Percentiles rank a stretch among this genome's conserved stretches.
Evolutionary conservation across 2,113 vertebrate species (phyloP).

Genomic region (Tamias sibiricus): DNA sequence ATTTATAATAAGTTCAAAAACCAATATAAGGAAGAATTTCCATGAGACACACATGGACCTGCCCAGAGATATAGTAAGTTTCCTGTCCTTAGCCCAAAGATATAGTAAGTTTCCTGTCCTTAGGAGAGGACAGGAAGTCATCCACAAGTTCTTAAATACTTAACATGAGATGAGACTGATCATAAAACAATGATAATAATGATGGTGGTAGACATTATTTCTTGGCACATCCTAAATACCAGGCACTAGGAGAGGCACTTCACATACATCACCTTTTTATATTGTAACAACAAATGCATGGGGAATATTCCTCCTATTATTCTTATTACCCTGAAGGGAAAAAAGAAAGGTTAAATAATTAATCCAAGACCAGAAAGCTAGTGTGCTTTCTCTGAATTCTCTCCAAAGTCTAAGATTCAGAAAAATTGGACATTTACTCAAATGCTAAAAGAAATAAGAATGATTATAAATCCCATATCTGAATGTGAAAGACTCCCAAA

Average conservation of each 20-base stretch:
- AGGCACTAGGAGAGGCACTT: not conserved
- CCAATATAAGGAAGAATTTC: not conserved
- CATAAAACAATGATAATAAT: not conserved
- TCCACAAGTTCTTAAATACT: not conserved
- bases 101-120: not conserved
- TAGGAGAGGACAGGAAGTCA: not conserved
- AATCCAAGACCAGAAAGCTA: not conserved
- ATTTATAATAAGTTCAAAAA: not conserved
- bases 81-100: no score
- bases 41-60: not conserved
- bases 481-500: constrained; percentile 15
- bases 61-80: not conserved
- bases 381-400: not conserved
- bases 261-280: not conserved
- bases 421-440: not conserved
- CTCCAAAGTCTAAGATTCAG: not conserved
- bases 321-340: not conserved
- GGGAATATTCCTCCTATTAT: not conserved
- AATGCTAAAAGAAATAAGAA: constrained; percentile 40
- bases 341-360: not conserved
- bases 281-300: not conserved
- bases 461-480: not conserved
- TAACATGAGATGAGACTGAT: not conserved
- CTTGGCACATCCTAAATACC: not conserved
- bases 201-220: not conserved